A percentile compares a stretch with the other conserved stretches of the same genome.
These are phyloP conservation scores for Apteryx mantelli DNA, from an alignment of 2,113 vertebrate genomes.

Conservation along the genomic window DNA sequence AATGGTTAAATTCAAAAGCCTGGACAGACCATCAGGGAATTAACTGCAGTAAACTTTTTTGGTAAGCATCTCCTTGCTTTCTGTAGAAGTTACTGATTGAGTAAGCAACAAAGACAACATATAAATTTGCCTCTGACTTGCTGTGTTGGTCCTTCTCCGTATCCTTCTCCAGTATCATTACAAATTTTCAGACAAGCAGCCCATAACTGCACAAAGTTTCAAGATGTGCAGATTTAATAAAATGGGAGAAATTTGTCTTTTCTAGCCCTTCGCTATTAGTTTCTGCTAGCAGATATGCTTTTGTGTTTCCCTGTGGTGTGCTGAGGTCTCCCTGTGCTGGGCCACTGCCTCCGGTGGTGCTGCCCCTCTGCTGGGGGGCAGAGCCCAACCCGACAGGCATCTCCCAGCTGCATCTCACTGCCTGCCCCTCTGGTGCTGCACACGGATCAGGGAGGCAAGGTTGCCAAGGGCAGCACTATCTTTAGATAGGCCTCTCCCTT, in stretches of 20 bases:
- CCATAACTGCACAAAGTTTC: not conserved
- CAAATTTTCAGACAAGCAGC: not conserved
- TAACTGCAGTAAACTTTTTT: not conserved
- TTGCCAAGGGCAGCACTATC: not conserved
- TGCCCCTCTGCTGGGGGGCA: not conserved
- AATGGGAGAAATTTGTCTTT: not conserved
- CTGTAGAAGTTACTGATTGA: not conserved
- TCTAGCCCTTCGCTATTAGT: not conserved
- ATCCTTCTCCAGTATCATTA: not conserved
- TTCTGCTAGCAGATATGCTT: not conserved
- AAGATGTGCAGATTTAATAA: not conserved
- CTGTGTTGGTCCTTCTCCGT: not conserved
- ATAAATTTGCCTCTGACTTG: fast-evolving
- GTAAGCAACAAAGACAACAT: not conserved
- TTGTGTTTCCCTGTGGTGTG: not conserved
- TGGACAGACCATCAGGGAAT: not conserved
- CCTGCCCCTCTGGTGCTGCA: not conserved
- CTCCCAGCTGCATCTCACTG: not conserved
- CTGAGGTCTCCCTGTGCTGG: not conserved
- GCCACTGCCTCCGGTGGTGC: not conserved
- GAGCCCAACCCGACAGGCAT: not conserved
- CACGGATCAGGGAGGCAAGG: not conserved
- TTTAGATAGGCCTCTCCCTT: not conserved
- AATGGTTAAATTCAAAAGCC: not conserved
- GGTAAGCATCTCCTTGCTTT: not conserved